phyloP scores from a whole-genome alignment of 2,113 vertebrate genomes.

The Lepus timidus region DNA sequence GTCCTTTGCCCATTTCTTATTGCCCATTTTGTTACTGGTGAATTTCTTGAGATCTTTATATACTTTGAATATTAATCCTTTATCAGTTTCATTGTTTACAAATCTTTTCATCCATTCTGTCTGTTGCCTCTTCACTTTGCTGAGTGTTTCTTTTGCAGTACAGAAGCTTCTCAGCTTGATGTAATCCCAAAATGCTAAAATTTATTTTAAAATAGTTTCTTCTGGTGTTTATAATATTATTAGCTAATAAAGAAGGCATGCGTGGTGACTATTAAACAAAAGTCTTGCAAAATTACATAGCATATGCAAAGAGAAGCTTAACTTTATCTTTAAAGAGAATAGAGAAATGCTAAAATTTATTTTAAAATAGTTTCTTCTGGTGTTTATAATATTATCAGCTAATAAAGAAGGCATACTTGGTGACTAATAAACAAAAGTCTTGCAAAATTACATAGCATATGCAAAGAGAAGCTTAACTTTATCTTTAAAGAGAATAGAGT shows the following conservation, averaged over 20 bases:
- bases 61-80: no score
- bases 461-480: not conserved
- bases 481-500: no score
- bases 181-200: not conserved
- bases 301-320: not conserved
- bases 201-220: constrained; percentile 52
- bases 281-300: not conserved
- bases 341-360: not conserved
- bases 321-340: no score
- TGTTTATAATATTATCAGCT: not conserved
- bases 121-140: no score
- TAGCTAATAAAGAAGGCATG: not conserved
- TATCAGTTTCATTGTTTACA: no score
- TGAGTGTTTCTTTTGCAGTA: no score
- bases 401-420: constrained; percentile 1
- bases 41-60: no score
- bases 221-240: not conserved
- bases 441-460: not conserved
- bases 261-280: not conserved
- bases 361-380: constrained; percentile 44
- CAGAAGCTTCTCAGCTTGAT: no score
- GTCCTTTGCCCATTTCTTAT: no score
- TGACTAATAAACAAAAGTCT: not conserved
- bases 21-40: no score
- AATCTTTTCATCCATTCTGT: no score